Evolutionary conservation across 1,140 invertebrate genomes (phyloP).

Genomic region (Nymphalis io): DNA sequence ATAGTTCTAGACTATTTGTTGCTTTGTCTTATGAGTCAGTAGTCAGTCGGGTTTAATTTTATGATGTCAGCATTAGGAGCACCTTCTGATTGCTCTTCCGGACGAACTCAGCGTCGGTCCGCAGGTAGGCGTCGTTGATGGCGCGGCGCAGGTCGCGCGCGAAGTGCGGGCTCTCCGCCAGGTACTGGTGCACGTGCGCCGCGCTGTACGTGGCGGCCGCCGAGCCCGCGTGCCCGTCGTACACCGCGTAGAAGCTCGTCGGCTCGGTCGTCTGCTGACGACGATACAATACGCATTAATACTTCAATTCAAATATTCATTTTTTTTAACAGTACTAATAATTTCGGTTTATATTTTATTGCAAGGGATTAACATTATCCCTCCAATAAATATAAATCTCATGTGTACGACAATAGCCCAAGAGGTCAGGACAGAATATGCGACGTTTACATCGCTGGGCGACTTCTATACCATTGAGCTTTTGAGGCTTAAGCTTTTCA

Average conservation of each 20-base stretch:
- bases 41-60: too few relatives aligned
- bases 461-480: too few relatives aligned
- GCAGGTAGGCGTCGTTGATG: slow-evolving; percentile 90
- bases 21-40: too few relatives aligned
- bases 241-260: slow-evolving; percentile 94
- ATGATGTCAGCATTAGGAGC: too few relatives aligned
- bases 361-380: too few relatives aligned
- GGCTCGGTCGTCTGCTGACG: slow-evolving; percentile 67
- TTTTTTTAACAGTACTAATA: not conserved
- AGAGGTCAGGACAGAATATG: too few relatives aligned
- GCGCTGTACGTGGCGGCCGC: slow-evolving; percentile 94
- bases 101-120: slow-evolving; percentile 91
- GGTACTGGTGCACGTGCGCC: slow-evolving; percentile 92
- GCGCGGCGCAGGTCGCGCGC: slow-evolving; percentile 85
- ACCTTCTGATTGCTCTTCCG: slow-evolving; percentile 87
- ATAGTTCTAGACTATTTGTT: too few relatives aligned
- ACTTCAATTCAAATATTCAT: not conserved
- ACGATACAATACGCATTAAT: not conserved
- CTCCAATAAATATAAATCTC: too few relatives aligned
- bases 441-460: too few relatives aligned
- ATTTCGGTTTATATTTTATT: too few relatives aligned
- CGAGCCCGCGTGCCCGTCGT: slow-evolving; percentile 97
- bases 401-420: too few relatives aligned
- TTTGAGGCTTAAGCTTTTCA: too few relatives aligned
- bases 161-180: slow-evolving; percentile 88